phyloP scores from a whole-genome alignment of 2,113 vertebrate species.

The Nestor notabilis region DNA sequence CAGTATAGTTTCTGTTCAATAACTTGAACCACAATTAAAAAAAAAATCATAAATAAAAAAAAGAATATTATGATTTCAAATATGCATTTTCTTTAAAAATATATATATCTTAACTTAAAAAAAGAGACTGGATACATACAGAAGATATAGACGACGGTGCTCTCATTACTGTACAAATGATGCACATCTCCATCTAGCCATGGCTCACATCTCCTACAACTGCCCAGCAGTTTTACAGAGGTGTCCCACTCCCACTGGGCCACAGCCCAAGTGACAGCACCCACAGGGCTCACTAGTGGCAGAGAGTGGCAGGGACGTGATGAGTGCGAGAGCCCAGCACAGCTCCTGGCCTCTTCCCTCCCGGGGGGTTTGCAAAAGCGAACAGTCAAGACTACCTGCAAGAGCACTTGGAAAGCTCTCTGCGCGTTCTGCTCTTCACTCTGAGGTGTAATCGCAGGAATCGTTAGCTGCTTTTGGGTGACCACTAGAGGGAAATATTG shows the following conservation, averaged over 20 bases:
- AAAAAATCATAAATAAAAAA: too few relatives aligned
- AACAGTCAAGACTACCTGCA: not conserved
- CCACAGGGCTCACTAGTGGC: accelerated
- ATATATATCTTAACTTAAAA: not conserved
- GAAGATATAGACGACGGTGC: not conserved
- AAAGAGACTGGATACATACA: accelerated
- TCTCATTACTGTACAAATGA: too few relatives aligned
- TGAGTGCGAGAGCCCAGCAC: accelerated
- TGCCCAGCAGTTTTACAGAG: not conserved
- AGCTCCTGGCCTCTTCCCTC: not conserved
- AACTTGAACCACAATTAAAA: not conserved
- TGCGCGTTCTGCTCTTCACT: accelerated
- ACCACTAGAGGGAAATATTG: slow-evolving; percentile 80
- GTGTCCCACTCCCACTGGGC: accelerated
- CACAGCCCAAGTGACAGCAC: not conserved
- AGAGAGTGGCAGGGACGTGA: not conserved
- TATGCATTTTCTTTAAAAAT: not conserved
- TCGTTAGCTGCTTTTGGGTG: not conserved
- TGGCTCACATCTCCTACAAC: accelerated
- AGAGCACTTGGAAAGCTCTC: accelerated
- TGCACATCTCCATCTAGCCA: not conserved
- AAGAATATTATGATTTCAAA: not conserved
- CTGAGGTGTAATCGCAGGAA: accelerated
- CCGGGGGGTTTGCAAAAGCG: not conserved
- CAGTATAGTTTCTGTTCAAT: not conserved